Evolutionary conservation across 1,140 invertebrate genomes (phyloP).

Genomic region (Leptinotarsa defecta): DNA sequence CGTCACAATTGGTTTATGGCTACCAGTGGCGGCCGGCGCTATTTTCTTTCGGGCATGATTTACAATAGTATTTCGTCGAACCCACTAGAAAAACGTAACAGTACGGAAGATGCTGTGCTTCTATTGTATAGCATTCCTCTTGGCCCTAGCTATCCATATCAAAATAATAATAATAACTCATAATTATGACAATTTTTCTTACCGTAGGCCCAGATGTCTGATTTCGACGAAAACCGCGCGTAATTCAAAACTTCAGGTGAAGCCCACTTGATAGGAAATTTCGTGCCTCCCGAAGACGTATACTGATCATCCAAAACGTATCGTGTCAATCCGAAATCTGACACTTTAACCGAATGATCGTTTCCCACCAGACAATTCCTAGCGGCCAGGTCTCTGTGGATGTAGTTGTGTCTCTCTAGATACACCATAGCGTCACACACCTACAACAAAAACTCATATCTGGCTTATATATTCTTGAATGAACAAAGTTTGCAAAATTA

Average conservation of each 20-base stretch:
- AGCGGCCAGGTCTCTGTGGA: conserved; percentile 95
- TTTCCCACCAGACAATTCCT: conserved; percentile 94
- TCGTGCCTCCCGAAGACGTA: conserved; percentile 92
- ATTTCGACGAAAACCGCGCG: conserved; percentile 93
- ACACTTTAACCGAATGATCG: conserved; percentile 92
- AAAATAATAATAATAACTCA: neutral
- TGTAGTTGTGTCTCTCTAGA: conserved; percentile 93
- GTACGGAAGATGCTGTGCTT: too few species aligned
- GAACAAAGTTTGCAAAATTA: too few species aligned
- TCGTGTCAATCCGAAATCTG: conserved; percentile 92
- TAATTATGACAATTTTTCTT: conserved; percentile 45
- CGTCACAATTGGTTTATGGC: too few species aligned
- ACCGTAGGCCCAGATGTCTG: conserved; percentile 97
- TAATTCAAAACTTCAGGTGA: conserved; percentile 95
- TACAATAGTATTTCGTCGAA: too few species aligned
- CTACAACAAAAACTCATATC: conserved; percentile 53
- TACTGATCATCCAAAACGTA: conserved; percentile 97
- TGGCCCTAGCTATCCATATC: too few species aligned
- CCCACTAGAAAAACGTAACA: too few species aligned
- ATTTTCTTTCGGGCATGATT: neutral
- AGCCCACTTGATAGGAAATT: conserved; percentile 98
- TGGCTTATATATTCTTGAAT: too few species aligned
- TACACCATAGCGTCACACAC: conserved; percentile 96
- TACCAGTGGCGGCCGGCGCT: neutral
- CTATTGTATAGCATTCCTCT: too few species aligned